phyloP scores from a whole-genome alignment of 2,797 vertebrate genomes.

The Cuniculus paca region DNA sequence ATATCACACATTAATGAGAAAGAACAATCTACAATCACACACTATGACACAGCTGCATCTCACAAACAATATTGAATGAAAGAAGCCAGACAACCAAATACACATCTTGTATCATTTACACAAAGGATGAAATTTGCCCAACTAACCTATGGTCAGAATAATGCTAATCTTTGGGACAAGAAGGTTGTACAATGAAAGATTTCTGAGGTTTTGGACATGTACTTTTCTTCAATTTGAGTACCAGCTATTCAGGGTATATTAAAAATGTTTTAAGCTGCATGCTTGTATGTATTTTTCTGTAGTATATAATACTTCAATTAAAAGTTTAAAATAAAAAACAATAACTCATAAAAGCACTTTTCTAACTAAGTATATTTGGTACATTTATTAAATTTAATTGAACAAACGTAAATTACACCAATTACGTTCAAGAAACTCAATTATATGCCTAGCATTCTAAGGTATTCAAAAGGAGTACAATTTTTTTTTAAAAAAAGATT shows the following conservation, averaged over 20 bases:
- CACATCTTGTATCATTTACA: not conserved
- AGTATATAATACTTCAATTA: not conserved
- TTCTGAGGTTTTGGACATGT: not conserved
- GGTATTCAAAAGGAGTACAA: not conserved
- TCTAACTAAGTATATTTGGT: not conserved
- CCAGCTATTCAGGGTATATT: not conserved
- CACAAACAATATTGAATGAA: not conserved
- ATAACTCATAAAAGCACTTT: conserved; percentile 10
- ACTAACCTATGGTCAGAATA: not conserved
- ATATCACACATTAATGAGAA: not conserved
- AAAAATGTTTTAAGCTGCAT: not conserved
- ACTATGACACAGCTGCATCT: not conserved
- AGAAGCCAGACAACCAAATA: not conserved
- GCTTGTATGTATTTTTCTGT: not conserved
- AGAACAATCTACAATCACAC: not conserved
- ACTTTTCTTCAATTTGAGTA: not conserved
- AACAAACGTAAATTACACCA: not conserved
- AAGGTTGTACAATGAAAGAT: not conserved
- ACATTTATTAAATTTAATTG: not conserved
- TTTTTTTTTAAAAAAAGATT: not conserved
- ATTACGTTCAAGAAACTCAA: conserved; percentile 16
- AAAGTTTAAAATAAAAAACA: conserved; percentile 3
- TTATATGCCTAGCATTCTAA: not conserved
- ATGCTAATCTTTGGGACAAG: not conserved
- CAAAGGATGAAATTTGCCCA: not conserved